Conservation (phyloP, 2,113 vertebrate genomes). For the Ageneiosus marmoratus region DNA sequence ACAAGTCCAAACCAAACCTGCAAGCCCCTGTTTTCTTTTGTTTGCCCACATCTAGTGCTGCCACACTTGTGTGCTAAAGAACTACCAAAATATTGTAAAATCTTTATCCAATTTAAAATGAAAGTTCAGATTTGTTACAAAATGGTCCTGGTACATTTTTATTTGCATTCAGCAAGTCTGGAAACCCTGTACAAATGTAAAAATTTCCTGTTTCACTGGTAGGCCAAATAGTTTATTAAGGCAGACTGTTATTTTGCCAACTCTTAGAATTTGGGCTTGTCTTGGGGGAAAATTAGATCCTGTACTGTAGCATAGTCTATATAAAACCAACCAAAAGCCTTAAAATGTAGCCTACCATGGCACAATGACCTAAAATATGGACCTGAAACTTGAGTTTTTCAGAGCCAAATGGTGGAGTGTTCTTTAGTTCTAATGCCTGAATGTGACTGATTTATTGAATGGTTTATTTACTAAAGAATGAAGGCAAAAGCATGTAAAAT, state of each 20-base stretch:
- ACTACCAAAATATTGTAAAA: not conserved
- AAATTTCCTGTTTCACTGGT: not conserved
- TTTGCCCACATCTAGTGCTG: not conserved
- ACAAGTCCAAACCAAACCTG: not conserved
- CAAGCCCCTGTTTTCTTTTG: not conserved
- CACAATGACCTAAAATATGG: not conserved
- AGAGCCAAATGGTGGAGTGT: not conserved
- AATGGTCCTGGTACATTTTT: not conserved
- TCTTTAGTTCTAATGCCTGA: not conserved
- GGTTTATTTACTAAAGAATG: conserved; percentile 7
- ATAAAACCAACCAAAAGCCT: not conserved
- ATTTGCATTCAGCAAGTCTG: not conserved
- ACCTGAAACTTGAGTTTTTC: not conserved
- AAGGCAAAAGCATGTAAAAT: not conserved
- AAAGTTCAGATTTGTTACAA: not conserved
- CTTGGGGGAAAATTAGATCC: not conserved
- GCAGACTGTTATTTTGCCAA: not conserved
- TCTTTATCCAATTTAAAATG: not conserved
- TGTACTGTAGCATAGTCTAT: not conserved
- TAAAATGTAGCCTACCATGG: not conserved
- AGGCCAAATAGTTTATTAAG: conserved; percentile 3
- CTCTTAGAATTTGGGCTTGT: not conserved
- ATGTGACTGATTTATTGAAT: not conserved
- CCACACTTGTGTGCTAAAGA: not conserved
- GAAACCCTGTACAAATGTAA: conserved; percentile 8